Percentiles rank a stretch among this genome's conserved stretches.
Conservation (phyloP, 2,113 vertebrate genomes). For the Aramus guarauna region DNA sequence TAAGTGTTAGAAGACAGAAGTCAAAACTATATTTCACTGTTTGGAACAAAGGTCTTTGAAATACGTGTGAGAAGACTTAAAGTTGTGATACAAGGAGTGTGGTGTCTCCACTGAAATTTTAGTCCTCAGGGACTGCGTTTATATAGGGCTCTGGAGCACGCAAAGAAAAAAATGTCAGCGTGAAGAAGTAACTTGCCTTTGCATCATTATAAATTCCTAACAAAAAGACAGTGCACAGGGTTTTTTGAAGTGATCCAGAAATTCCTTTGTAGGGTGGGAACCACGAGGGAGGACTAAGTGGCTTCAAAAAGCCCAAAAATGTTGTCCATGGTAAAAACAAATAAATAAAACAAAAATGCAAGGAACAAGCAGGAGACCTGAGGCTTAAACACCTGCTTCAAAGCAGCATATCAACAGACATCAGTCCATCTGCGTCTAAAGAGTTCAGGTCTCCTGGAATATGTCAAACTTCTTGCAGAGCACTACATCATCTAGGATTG, state of each 20-base stretch:
- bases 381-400: background rate
- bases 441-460: background rate
- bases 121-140: background rate
- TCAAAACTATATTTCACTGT: background rate
- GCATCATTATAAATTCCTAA: background rate
- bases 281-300: background rate
- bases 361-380: background rate
- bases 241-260: background rate
- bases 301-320: background rate
- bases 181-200: background rate
- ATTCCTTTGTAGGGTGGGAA: background rate
- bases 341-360: background rate
- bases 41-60: background rate
- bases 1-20: background rate
- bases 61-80: background rate
- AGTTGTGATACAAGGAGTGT: background rate
- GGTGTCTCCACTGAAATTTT: background rate
- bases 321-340: background rate
- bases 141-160: background rate
- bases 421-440: background rate
- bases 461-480: background rate
- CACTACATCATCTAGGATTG: background rate
- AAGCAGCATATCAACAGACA: background rate
- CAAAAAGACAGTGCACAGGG: background rate
- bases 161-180: background rate